Conservation (phyloP, 2,113 vertebrate species). For the Zapornia atra region DNA sequence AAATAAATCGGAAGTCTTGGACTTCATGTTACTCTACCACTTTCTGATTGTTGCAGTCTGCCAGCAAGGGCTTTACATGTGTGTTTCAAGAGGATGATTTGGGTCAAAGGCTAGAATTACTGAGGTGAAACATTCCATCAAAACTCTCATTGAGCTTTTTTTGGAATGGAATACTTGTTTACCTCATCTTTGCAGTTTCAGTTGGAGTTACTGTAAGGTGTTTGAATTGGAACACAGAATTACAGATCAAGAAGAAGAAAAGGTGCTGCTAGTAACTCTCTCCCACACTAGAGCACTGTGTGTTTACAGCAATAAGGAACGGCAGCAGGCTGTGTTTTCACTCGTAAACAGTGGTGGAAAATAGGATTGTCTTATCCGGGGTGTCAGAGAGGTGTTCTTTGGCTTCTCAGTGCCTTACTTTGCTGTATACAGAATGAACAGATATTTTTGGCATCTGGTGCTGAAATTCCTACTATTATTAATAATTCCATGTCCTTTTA, state of each 20-base stretch:
- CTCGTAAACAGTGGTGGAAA: neutral
- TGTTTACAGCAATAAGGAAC: neutral
- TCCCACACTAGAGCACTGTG: accelerated
- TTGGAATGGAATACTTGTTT: neutral
- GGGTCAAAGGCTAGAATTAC: neutral
- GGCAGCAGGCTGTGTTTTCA: neutral
- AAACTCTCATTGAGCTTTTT: neutral
- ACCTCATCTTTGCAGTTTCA: neutral
- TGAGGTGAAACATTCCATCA: neutral
- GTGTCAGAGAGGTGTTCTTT: neutral
- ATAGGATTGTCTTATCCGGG: neutral
- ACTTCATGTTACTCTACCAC: neutral
- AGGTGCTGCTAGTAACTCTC: neutral
- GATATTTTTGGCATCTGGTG: neutral
- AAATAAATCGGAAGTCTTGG: neutral
- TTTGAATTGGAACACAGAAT: neutral
- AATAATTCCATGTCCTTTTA: neutral
- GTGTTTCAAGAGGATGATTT: neutral
- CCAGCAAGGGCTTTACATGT: neutral
- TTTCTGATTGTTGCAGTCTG: neutral
- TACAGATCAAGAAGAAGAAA: neutral
- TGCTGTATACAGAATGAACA: neutral
- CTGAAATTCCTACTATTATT: neutral
- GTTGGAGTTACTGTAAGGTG: neutral
- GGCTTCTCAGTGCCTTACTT: neutral